Base-by-base conservation (phyloP, 2,888 invertebrate species). In the Luperina testacea region DNA sequence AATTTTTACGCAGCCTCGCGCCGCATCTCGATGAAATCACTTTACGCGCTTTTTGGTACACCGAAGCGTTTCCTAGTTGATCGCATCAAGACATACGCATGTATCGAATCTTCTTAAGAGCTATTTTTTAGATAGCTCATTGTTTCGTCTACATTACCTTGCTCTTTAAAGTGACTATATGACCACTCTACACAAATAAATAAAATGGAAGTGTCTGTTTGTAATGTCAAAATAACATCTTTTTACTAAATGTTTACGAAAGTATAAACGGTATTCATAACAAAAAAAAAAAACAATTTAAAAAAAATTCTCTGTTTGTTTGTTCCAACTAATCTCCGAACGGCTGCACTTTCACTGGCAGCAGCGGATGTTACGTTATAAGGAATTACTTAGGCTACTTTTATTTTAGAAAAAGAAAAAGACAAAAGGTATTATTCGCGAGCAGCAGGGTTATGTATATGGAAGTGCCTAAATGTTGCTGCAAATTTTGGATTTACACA, bases 101-200 rank as follows among this genome's bases (percentile, higher is more conserved):
- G 51, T 75, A 85, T 85, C 71, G 78, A 82, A 78, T 75, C 67
- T 71, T 70, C 53, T 59, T 48, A 73, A 71, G 70, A 78, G 79
- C 68, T 64, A 57, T 53, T 24, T 67, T 59, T 27, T 68, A 67
- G 53, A 68, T 53, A 69, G 20, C 6, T 59, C 1, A 32, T 45
- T 57, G 13, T n/a, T 83, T 59, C 42, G 38, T 68, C 32, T 24
- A 57, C 42, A 27, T 38, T 15, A 38, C 61, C 17, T 9, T 24
- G 59, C 32, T 72, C 42, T 71, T 81, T 74, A 61, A 32, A 51
- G 9, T 38, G 9, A 8, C 9, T 32, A 24, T 32, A 6, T 70
- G 24, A 13, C 24, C 4, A 24, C 11, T 57, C 24, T 57, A 57
- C 9, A 9, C 57, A 57, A 57, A 57, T 24, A 51, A 20, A 20